Evolutionary conservation across 2,113 vertebrate genomes (phyloP).

Genomic region (Hylia prasina): DNA sequence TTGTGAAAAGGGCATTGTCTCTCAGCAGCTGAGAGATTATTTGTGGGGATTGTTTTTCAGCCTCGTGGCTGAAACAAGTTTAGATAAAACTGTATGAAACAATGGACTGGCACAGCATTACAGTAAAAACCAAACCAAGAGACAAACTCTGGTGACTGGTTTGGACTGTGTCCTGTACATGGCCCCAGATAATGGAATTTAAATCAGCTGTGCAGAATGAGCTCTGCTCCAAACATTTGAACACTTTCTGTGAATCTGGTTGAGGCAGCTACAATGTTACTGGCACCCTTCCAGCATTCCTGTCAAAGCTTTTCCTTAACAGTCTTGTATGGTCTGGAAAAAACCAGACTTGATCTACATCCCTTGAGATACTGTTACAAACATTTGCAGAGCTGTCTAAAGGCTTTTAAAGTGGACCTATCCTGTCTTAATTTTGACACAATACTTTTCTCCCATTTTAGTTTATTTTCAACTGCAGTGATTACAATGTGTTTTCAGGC

Average conservation of each 20-base stretch:
- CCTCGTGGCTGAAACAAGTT: background rate
- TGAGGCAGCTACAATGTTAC: background rate
- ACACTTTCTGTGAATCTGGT: background rate
- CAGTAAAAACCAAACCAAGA: background rate
- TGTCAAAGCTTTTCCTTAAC: background rate
- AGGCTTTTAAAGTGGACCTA: background rate
- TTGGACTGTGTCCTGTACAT: background rate
- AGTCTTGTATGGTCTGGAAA: background rate
- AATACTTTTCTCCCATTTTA: background rate
- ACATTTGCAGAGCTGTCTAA: background rate
- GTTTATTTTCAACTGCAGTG: background rate
- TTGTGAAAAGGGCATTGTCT: background rate
- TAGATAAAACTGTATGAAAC: background rate
- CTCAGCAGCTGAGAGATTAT: background rate
- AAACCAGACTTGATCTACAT: background rate
- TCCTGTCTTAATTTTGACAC: background rate
- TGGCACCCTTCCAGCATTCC: background rate
- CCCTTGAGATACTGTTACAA: background rate
- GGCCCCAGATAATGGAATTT: background rate
- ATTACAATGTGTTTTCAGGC: background rate
- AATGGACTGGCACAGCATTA: background rate
- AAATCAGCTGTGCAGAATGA: background rate
- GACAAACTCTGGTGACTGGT: background rate
- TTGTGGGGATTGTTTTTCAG: background rate
- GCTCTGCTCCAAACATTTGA: background rate